These are phyloP conservation scores for Tetragnatha versicolor DNA, from an alignment of 1,140 invertebrate genomes.

Conservation along the genomic window DNA sequence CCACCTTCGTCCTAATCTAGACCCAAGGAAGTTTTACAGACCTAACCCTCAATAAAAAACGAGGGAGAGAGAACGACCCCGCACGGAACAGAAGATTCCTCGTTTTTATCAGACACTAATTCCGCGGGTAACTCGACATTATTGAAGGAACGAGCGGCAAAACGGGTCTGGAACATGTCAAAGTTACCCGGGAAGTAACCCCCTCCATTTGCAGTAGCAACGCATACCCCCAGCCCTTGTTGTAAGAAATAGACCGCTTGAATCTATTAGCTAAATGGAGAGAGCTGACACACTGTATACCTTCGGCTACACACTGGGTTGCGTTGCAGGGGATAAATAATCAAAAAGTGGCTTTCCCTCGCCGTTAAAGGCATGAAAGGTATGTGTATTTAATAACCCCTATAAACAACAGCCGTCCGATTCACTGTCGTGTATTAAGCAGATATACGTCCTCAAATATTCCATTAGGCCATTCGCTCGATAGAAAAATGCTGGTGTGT, in stretches of 20 bases:
- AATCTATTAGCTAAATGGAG: conserved; percentile 47
- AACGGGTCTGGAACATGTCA: conserved; percentile 40
- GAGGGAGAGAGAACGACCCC: too few species aligned
- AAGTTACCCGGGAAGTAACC: background rate
- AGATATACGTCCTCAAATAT: conserved; percentile 45
- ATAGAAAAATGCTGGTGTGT: conserved; percentile 17
- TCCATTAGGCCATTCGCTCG: conserved; percentile 25
- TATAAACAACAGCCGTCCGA: conserved; percentile 27
- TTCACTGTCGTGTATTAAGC: conserved; percentile 10
- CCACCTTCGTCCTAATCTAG: too few species aligned
- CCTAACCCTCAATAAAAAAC: too few species aligned
- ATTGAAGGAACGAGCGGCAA: conserved; percentile 39
- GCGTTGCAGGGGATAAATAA: conserved; percentile 23
- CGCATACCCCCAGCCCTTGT: too few species aligned
- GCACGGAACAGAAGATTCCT: too few species aligned
- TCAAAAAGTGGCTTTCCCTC: conserved; percentile 3
- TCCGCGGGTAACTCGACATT: conserved; percentile 27
- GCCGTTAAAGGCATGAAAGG: conserved; percentile 23
- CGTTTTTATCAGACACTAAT: conserved; percentile 34
- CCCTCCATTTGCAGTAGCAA: too few species aligned
- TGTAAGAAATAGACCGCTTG: conserved; percentile 33
- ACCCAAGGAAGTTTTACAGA: too few species aligned
- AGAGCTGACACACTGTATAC: conserved; percentile 16
- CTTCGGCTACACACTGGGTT: background rate
- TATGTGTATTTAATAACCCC: conserved; percentile 38